Conservation (phyloP, 2,888 invertebrate genomes). For the Acanthosepion lycidas region DNA sequence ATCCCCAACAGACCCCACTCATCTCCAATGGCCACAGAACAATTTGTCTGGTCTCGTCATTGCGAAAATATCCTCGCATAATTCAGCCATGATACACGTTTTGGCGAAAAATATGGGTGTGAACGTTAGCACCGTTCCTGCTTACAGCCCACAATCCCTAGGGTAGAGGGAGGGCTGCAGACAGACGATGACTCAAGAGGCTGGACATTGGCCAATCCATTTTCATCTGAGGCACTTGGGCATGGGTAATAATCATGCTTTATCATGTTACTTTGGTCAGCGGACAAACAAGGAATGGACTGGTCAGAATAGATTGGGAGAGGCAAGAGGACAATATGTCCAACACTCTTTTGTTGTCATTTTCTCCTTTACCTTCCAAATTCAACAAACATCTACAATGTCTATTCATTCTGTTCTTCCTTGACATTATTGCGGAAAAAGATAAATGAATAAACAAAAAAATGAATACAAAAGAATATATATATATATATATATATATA, state of each 20-base stretch:
- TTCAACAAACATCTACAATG: constrained; percentile 18
- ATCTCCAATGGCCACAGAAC: neutral
- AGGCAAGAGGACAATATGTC: neutral
- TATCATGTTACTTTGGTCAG: constrained; percentile 8
- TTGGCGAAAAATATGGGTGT: constrained; percentile 33
- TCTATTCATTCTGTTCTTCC: neutral
- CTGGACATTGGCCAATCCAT: constrained; percentile 33
- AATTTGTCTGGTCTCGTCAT: constrained; percentile 23
- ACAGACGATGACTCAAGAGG: constrained; percentile 20
- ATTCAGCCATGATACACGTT: constrained; percentile 33
- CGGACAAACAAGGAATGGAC: constrained; percentile 12
- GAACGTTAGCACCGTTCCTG: neutral
- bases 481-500: too few relatives aligned
- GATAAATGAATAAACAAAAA: neutral
- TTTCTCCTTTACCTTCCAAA: neutral
- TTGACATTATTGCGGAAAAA: neutral
- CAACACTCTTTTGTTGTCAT: neutral
- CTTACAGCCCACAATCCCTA: neutral
- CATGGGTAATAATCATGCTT: constrained; percentile 1
- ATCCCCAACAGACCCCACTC: neutral
- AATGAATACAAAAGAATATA: neutral
- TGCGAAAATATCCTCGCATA: constrained; percentile 7
- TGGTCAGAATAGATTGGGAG: neutral
- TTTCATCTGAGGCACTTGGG: neutral
- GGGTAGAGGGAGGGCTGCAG: neutral